These are phyloP conservation scores for Hemicordylus capensis DNA, from an alignment of 2,113 vertebrate species.

Conservation along the genomic window DNA sequence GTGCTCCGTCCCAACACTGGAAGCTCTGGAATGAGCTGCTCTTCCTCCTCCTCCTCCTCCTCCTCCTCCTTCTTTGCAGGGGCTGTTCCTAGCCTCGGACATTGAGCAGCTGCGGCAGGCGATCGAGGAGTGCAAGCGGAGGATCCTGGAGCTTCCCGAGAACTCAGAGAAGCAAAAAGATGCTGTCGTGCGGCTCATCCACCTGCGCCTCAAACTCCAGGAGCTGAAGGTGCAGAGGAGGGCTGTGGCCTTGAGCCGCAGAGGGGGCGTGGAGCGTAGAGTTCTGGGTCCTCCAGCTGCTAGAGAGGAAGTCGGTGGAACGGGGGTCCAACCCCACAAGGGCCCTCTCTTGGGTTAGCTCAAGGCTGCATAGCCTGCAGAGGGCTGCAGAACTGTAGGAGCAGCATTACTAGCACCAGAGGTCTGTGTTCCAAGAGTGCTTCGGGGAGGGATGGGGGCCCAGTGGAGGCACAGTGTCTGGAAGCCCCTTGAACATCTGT, in stretches of 20 bases:
- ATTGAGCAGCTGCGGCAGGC: slow-evolving; percentile 88
- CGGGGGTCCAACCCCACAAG: neutral
- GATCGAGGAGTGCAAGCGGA: slow-evolving; percentile 92
- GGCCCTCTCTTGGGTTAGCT: neutral
- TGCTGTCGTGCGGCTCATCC: slow-evolving; percentile 93
- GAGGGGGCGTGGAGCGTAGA: neutral
- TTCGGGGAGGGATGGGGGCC: accelerated
- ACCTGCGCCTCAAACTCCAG: slow-evolving; percentile 95
- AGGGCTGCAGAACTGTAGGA: neutral
- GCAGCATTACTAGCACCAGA: too few species aligned
- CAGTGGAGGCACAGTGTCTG: accelerated
- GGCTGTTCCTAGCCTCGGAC: slow-evolving; percentile 88
- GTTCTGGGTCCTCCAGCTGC: neutral
- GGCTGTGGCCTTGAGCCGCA: neutral
- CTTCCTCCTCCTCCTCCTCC: neutral
- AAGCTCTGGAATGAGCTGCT: accelerated
- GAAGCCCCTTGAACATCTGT: neutral
- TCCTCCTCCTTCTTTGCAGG: slow-evolving; percentile 67
- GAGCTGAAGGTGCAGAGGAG: slow-evolving; percentile 86
- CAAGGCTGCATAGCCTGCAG: neutral
- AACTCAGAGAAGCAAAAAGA: slow-evolving; percentile 95
- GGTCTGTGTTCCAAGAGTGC: neutral
- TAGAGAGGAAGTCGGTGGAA: neutral
- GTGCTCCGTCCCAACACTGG: neutral
- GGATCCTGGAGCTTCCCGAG: slow-evolving; percentile 91